A percentile compares a stretch with the other conserved stretches of the same genome.
These are phyloP conservation scores for Adineta ricciae DNA, from an alignment of 2,888 invertebrate genomes.

Conservation along the genomic window DNA sequence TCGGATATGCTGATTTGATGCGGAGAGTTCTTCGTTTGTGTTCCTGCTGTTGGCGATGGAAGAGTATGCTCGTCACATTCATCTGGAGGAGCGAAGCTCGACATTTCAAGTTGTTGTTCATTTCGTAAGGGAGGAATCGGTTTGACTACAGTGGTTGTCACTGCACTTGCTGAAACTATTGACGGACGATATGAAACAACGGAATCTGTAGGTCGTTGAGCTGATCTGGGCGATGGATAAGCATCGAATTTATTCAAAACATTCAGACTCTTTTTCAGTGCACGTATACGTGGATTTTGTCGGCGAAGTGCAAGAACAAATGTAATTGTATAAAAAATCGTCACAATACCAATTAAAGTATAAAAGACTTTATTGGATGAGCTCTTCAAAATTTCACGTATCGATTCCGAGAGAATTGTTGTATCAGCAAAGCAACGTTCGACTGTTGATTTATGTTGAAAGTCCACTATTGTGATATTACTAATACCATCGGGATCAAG, in stretches of 20 bases:
- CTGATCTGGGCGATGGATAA: background rate
- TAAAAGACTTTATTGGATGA: background rate
- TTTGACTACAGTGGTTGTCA: background rate
- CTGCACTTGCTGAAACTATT: background rate
- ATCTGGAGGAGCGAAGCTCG: background rate
- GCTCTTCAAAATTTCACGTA: conserved; percentile 6
- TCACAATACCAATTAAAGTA: background rate
- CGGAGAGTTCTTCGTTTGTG: background rate
- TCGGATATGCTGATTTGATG: background rate
- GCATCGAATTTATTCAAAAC: background rate
- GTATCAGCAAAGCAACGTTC: background rate
- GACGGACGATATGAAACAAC: background rate
- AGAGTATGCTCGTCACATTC: background rate
- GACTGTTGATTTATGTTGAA: background rate
- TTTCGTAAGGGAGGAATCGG: background rate
- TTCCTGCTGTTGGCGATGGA: background rate
- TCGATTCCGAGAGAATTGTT: background rate
- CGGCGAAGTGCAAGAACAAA: background rate
- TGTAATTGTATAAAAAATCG: background rate
- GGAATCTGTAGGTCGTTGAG: background rate
- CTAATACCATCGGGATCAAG: too few relatives aligned
- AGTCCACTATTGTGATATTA: background rate
- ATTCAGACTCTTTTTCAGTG: conserved; percentile 13
- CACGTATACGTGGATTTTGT: conserved; percentile 13
- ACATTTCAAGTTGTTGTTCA: background rate